Conservation (phyloP, 2,797 vertebrate species). For the Sternarchorhynchus goeldii region DNA sequence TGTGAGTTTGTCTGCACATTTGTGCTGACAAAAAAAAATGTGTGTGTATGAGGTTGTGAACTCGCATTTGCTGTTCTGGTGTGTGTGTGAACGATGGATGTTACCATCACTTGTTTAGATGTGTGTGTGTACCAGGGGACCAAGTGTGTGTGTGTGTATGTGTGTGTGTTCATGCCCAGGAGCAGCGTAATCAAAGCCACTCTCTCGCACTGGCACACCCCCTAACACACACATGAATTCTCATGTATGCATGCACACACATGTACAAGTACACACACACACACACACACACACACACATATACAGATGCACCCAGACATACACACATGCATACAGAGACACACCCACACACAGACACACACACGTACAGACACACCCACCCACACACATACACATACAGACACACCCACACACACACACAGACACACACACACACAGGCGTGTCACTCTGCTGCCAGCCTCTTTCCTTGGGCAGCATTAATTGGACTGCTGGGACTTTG, state of each 20-base stretch:
- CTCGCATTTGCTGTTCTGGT: slow-evolving; percentile 22
- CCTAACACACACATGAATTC: too few species aligned
- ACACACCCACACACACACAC: slow-evolving; percentile 11
- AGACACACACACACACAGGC: slow-evolving; percentile 13
- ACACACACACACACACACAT: not conserved
- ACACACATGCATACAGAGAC: slow-evolving; percentile 4
- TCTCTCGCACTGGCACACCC: not conserved
- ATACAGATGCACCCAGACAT: not conserved
- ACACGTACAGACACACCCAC: not conserved
- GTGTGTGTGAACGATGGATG: slow-evolving; percentile 21
- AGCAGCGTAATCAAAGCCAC: slow-evolving; percentile 28
- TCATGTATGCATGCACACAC: not conserved
- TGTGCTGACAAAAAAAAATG: slow-evolving; percentile 13
- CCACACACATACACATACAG: not conserved
- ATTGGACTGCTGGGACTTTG: slow-evolving; percentile 60
- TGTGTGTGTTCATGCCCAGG: slow-evolving; percentile 12
- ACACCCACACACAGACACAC: slow-evolving; percentile 3
- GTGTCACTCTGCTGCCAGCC: slow-evolving; percentile 28
- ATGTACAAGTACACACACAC: slow-evolving; percentile 2
- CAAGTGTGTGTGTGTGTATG: slow-evolving; percentile 2
- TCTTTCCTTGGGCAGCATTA: slow-evolving; percentile 57
- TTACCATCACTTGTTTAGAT: slow-evolving; percentile 34
- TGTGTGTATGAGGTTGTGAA: slow-evolving; percentile 14
- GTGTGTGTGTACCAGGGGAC: not conserved
- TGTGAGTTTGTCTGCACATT: slow-evolving; percentile 4